Base-by-base conservation (phyloP, 2,113 vertebrate genomes). In the Dermatemys mawii region DNA sequence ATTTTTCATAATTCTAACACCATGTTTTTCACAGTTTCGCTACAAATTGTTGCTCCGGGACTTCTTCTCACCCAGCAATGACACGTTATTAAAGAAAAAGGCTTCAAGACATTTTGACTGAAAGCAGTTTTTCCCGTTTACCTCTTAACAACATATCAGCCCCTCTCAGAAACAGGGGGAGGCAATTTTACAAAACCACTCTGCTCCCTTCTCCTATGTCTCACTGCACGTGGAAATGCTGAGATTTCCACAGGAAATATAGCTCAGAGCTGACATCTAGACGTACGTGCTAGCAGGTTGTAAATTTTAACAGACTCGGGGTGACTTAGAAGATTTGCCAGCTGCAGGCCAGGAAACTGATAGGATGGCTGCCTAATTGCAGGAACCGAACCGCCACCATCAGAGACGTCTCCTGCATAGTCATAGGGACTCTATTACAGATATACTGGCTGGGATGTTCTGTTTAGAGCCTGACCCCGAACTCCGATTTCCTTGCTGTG, bases 191-290 rank as follows among this genome's bases (percentile, higher is more conserved):
- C 14, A 78, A 41, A 86, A 57, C 63, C 6, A 75, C 75, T 70
- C 78, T 80, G 91, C 81, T 90, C 53, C 63, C 53, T 87, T 73
- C 84, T 44, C 70, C 41, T 87, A 38, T 63, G 46, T 78, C 49
- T 2, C 76, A 84, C 41, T 78, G 79, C 38, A 49, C 94, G 75
- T 92, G 87, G 92, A 90, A 95, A 92, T 76, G 85, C 54, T 85
- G 94, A 97, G 92, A 83, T n/a, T 84, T 92, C 93, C 81, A 44
- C 95, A 90, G 1, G 38, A 96, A 95, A 87, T 35, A 95, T 90
- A 87, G 82, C 11, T 95, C 78, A 53, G 70, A 44, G 51, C 84
- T 90, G 87, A 89, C 89, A 80, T 60, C 75, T 49, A 79, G 79
- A 46, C 81, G 12, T 92, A 17, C 55, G 46, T 84, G 93, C 75